Percentiles rank a stretch among this genome's conserved stretches.
Evolutionary conservation across 2,113 vertebrate species (phyloP).

Genomic region (Ceyx cyanopectus): DNA sequence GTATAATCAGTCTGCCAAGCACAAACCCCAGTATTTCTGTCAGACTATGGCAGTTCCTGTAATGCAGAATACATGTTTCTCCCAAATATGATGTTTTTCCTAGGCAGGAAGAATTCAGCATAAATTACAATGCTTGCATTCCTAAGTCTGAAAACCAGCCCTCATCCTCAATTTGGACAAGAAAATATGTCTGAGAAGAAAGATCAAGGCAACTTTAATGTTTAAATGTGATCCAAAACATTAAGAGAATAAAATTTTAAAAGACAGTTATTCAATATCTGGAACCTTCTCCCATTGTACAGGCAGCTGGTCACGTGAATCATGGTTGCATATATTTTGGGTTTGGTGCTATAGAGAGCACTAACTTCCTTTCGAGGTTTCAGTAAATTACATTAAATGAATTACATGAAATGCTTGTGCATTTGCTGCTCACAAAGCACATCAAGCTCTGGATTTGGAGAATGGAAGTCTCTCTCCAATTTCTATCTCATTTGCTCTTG

Average conservation of each 20-base stretch:
- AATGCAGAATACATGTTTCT: neutral
- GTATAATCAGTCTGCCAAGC: neutral
- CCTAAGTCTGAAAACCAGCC: conserved; percentile 13
- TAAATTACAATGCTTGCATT: conserved; percentile 15
- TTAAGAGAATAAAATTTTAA: conserved; percentile 4
- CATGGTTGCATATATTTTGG: neutral
- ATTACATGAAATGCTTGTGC: neutral
- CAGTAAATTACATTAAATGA: neutral
- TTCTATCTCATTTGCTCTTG: neutral
- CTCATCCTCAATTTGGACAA: neutral
- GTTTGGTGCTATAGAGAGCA: neutral
- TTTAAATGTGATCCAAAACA: conserved; percentile 27
- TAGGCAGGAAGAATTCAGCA: conserved; percentile 10
- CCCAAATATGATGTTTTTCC: neutral
- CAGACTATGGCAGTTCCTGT: neutral
- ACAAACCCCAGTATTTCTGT: neutral
- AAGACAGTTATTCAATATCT: conserved; percentile 7
- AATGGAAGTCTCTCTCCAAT: neutral
- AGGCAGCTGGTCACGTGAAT: neutral
- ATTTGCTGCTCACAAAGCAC: neutral
- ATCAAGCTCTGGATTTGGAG: neutral
- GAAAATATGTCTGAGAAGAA: neutral
- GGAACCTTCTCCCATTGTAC: neutral
- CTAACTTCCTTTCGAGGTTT: neutral
- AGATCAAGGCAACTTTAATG: conserved; percentile 18